Evolutionary conservation across 37 sponge, comb jelly and placozoan species (phyloP), one percentile per base, ranked within the genome.

Genomic region (Haliclona indistincta): DNA sequence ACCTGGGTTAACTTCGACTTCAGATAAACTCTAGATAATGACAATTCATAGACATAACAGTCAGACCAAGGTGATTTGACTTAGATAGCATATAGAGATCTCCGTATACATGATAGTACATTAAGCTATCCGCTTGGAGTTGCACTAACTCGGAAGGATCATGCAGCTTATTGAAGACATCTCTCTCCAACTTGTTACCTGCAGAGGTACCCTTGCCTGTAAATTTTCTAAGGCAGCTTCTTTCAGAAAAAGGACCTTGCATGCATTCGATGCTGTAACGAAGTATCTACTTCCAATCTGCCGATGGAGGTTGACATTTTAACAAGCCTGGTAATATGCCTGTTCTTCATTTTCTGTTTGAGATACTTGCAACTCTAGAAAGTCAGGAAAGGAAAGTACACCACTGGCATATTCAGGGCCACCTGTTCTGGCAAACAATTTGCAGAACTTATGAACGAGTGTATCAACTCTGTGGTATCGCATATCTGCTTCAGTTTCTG

Each of bases 371-470:
- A 78, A 26, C 20, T 58, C 67, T 4, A 82, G 54, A 82, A 73
- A 80, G 28, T 80, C 72, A 39, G 70, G 81, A 42, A 82, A 73
- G 20, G 74, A 58, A 43, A 65, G 17, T 34, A 65, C 82, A 40
- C 74, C 82, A 45, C n/a, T 20, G 47, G 67, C 32, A 73, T 82
- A 82, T 35, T 73, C 82, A 20, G 82, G 82, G 34, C 15, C 68
- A 4, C 82, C 82, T 29, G 17, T 19, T 38, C 23, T 82, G 4
- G 68, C 74, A 54, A 82, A 82, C 8, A 82, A 25, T 43, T 82
- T 82, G 58, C 82, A 82, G 47, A 82, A 82, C 40, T 73, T 74
- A 54, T 82, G 82, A 13, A 82, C 74, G 5, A 80, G 15, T 8
- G 52, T 80, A 56, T 80, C 81, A 62, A 73, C 64, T 20, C 29